Percentiles rank a stretch among this genome's conserved stretches.
These are phyloP conservation scores for Matsumurasca onukii DNA, from an alignment of 1,140 invertebrate genomes.

Conservation along the genomic window DNA sequence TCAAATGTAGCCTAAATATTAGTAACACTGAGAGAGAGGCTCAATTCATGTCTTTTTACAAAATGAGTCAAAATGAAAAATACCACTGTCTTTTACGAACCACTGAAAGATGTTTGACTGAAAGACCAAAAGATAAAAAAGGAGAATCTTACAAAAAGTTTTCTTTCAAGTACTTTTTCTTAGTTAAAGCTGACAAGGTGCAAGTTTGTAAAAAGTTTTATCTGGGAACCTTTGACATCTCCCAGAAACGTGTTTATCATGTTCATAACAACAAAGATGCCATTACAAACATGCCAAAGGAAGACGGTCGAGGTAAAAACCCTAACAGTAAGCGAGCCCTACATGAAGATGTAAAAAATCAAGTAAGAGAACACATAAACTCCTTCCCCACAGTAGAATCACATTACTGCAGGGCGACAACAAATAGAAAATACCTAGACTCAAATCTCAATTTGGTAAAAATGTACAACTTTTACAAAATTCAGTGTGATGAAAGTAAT, in stretches of 20 bases:
- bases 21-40: background rate
- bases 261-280: constrained; percentile 30
- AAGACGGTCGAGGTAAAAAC: constrained; percentile 28
- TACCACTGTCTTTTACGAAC: constrained; percentile 21
- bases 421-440: constrained; percentile 32
- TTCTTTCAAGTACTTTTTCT: constrained; percentile 25
- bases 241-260: constrained; percentile 29
- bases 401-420: constrained; percentile 34
- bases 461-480: constrained; percentile 38
- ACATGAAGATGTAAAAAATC: constrained; percentile 4
- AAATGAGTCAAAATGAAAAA: background rate
- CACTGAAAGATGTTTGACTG: constrained; percentile 18
- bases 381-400: constrained; percentile 33
- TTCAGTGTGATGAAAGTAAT: constrained; percentile 30
- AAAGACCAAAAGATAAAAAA: constrained; percentile 26
- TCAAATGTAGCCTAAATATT: background rate
- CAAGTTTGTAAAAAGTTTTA: constrained; percentile 33
- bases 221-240: constrained; percentile 20
- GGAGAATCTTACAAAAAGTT: constrained; percentile 27
- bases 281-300: constrained; percentile 22
- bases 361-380: constrained; percentile 31
- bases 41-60: background rate
- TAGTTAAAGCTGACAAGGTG: constrained; percentile 18
- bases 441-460: constrained; percentile 31
- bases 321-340: background rate